Conservation (phyloP, 37 sponge, comb jelly and placozoan genomes). For the Oopsacas minuta region DNA sequence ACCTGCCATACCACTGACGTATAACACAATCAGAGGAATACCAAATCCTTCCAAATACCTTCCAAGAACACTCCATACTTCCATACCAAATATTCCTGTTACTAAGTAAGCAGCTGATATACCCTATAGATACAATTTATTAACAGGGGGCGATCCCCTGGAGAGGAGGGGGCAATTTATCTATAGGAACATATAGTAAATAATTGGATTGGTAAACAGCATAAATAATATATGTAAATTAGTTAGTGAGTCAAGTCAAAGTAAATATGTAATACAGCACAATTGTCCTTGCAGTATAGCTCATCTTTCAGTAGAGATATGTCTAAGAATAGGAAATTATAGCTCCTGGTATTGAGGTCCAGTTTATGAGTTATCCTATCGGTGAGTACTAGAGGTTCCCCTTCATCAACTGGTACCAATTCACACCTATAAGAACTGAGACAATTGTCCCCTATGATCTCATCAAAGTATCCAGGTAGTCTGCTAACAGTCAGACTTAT, state of each 20-base stretch:
- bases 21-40: not conserved
- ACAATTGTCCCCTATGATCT: not conserved
- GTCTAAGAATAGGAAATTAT: not conserved
- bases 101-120: constrained; percentile 34
- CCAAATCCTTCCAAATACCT: not conserved
- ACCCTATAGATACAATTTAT: constrained; percentile 25
- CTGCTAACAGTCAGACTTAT: not conserved
- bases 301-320: not conserved
- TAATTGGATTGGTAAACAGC: no score
- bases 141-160: no score
- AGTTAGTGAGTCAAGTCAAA: constrained; percentile 4
- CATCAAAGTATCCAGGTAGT: not conserved
- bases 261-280: not conserved
- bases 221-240: not conserved
- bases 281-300: not conserved
- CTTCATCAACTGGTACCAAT: not conserved
- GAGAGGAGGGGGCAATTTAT: no score
- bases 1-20: not conserved
- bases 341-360: not conserved
- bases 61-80: constrained; percentile 29
- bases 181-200: no score
- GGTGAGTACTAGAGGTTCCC: not conserved
- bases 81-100: constrained; percentile 37
- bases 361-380: not conserved
- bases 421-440: not conserved